phyloP scores from a whole-genome alignment of 2,888 invertebrate species.

The Drosophila multiciliata region DNA sequence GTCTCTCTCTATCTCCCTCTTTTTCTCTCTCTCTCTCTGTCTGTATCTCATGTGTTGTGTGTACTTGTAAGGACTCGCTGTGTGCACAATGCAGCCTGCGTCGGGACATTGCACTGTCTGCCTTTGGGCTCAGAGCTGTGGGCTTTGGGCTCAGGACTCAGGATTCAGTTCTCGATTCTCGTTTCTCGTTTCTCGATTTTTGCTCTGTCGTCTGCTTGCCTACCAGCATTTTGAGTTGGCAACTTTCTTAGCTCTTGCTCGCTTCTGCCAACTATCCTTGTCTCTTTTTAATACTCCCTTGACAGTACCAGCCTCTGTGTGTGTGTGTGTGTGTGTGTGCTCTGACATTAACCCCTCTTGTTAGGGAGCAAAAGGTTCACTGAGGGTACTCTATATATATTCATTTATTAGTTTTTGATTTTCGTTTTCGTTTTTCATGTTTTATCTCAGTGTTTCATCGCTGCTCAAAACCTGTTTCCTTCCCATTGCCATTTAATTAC shows the following conservation, averaged over 20 bases:
- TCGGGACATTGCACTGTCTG: constrained; percentile 77
- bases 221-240: constrained; percentile 47
- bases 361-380: constrained; percentile 30
- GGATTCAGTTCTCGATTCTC: constrained; percentile 1
- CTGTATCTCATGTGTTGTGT: constrained; percentile 40
- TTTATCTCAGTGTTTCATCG: constrained; percentile 61
- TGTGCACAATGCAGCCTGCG: constrained; percentile 60
- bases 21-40: constrained; percentile 19
- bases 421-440: constrained; percentile 38
- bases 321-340: neutral
- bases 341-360: constrained; percentile 49
- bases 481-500: constrained; percentile 39
- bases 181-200: neutral
- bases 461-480: constrained; percentile 59
- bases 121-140: constrained; percentile 33
- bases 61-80: constrained; percentile 75
- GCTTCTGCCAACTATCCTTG: constrained; percentile 17
- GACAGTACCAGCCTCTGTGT: constrained; percentile 4
- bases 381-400: constrained; percentile 37
- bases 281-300: constrained; percentile 5
- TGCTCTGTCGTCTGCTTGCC: constrained; percentile 46
- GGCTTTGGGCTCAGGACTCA: neutral
- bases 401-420: constrained; percentile 70
- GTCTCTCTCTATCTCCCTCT: constrained; percentile 5
- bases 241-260: constrained; percentile 36